Conservation (phyloP, 2,113 vertebrate species). For the Caloenas nicobarica region DNA sequence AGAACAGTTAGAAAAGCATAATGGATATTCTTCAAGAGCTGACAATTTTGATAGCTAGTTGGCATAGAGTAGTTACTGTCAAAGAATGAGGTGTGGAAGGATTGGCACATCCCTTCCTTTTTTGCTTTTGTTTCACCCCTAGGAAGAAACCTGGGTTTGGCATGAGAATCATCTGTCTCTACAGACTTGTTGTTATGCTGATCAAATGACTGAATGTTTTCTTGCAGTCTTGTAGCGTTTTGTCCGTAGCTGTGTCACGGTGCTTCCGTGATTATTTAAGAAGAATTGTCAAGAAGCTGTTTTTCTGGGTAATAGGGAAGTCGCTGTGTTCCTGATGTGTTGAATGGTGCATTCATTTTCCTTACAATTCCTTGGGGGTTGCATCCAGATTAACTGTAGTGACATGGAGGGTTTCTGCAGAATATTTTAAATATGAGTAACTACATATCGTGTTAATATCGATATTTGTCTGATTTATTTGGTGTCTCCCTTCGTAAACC, state of each 20-base stretch:
- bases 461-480: background rate
- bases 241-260: background rate
- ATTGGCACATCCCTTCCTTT: conserved; percentile 8
- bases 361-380: background rate
- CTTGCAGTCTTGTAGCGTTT: background rate
- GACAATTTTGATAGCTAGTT: conserved; percentile 1
- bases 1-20: background rate
- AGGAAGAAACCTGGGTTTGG: background rate
- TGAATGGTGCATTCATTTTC: background rate
- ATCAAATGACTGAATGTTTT: background rate
- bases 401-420: background rate
- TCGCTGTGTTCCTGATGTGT: background rate
- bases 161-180: background rate
- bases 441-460: background rate
- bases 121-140: background rate
- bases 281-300: background rate
- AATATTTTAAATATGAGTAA: background rate
- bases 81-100: background rate
- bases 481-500: background rate
- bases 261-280: background rate
- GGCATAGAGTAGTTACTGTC: background rate
- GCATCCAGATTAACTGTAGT: background rate
- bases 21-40: background rate
- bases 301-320: background rate
- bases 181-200: background rate